These are phyloP conservation scores for Lytechinus variegatus DNA, from an alignment of 35 echinoderm and acorn worm species.

Conservation along the genomic window DNA sequence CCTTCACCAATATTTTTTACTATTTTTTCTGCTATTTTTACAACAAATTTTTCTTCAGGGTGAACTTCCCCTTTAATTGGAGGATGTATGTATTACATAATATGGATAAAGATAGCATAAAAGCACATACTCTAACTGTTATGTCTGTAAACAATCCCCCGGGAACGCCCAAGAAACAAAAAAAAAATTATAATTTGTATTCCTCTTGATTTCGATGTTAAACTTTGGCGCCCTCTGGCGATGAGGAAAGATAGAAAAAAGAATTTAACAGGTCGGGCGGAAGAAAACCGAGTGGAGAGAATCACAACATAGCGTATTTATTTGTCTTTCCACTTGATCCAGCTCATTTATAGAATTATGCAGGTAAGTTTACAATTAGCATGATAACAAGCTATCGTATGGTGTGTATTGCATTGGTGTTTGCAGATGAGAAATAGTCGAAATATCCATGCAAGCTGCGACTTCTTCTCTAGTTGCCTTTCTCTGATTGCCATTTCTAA, in stretches of 20 bases:
- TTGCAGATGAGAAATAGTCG: background rate
- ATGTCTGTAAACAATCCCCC: too few relatives aligned
- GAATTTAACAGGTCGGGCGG: background rate
- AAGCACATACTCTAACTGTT: too few relatives aligned
- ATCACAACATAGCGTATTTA: background rate
- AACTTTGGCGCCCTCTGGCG: background rate
- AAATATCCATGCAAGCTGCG: background rate
- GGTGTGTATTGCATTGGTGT: background rate
- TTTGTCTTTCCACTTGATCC: background rate
- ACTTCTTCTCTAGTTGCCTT: background rate
- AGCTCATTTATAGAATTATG: background rate
- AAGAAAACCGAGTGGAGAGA: background rate
- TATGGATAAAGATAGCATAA: too few relatives aligned
- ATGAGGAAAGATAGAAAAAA: background rate
- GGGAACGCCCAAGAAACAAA: too few relatives aligned
- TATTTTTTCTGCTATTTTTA: too few relatives aligned
- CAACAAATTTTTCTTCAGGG: too few relatives aligned
- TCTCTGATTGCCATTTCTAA: background rate
- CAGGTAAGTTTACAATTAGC: background rate
- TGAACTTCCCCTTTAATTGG: too few relatives aligned
- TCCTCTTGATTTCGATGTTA: background rate
- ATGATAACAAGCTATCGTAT: background rate
- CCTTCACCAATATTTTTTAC: too few relatives aligned
- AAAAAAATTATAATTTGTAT: background rate
- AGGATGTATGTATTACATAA: too few relatives aligned